phyloP scores from a whole-genome alignment of 2,888 invertebrate species.

The Drosophila parthenogenetica region DNA sequence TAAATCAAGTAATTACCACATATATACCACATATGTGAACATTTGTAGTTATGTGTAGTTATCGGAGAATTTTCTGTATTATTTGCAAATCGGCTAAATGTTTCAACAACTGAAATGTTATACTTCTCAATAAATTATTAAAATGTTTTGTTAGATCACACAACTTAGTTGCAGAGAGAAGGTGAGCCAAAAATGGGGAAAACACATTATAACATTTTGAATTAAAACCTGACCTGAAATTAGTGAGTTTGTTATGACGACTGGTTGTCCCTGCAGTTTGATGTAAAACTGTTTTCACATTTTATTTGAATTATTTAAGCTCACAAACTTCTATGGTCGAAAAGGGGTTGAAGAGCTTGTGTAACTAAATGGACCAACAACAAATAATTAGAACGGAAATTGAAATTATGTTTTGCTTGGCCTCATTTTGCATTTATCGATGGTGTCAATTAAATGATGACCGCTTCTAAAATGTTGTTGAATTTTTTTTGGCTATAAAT shows the following conservation, averaged over 20 bases:
- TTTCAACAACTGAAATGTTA: constrained; percentile 64
- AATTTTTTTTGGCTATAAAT: neutral
- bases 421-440: constrained; percentile 45
- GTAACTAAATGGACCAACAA: constrained; percentile 15
- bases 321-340: neutral
- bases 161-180: neutral
- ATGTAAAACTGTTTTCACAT: constrained; percentile 34
- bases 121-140: constrained; percentile 53
- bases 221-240: constrained; percentile 54
- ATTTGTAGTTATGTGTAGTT: neutral
- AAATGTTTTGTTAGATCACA: constrained; percentile 45
- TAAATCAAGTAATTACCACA: constrained; percentile 56
- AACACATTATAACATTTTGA: constrained; percentile 16
- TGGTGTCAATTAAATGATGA: constrained; percentile 44
- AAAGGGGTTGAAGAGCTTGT: neutral
- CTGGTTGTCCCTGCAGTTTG: constrained; percentile 6
- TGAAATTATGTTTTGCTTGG: constrained; percentile 69
- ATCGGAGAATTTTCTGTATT: constrained; percentile 1
- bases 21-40: neutral
- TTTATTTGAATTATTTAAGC: constrained; percentile 69
- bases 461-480: constrained; percentile 13
- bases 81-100: constrained; percentile 43
- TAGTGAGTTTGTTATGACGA: constrained; percentile 16
- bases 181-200: neutral
- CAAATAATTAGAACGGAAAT: constrained; percentile 73